Conservation (phyloP, 2,888 invertebrate genomes). For the Trachelus troglodyta region DNA sequence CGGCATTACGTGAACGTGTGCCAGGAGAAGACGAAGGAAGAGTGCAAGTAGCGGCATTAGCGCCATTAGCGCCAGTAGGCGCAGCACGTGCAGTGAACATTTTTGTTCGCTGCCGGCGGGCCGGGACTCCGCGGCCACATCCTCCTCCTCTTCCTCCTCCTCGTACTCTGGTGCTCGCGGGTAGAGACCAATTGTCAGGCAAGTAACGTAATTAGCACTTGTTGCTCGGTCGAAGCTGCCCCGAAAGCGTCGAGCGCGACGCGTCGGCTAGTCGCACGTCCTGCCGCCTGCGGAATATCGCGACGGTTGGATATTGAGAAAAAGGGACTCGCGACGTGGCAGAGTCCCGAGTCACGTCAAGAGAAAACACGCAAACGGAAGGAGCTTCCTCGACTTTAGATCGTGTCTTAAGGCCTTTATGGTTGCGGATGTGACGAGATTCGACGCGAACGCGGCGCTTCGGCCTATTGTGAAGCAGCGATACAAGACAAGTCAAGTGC, state of each 20-base stretch:
- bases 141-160: not conserved
- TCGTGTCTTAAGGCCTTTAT: too few relatives aligned
- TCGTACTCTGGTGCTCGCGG: not conserved
- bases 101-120: not conserved
- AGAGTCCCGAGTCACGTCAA: not conserved
- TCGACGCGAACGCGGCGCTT: not conserved
- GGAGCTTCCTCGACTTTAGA: too few relatives aligned
- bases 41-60: not conserved
- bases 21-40: not conserved
- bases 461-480: conserved; percentile 22
- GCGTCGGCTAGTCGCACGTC: too few relatives aligned
- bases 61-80: not conserved
- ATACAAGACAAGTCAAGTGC: conserved; percentile 30
- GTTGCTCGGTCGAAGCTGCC: not conserved
- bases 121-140: not conserved
- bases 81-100: not conserved
- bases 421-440: too few relatives aligned
- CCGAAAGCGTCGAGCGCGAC: not conserved
- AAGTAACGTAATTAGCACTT: not conserved
- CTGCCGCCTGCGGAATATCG: not conserved
- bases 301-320: not conserved
- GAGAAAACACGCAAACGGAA: not conserved
- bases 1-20: too few relatives aligned
- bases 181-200: not conserved
- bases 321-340: too few relatives aligned